phyloP scores from a whole-genome alignment of 2,888 invertebrate species.

The Aromia moschata region DNA sequence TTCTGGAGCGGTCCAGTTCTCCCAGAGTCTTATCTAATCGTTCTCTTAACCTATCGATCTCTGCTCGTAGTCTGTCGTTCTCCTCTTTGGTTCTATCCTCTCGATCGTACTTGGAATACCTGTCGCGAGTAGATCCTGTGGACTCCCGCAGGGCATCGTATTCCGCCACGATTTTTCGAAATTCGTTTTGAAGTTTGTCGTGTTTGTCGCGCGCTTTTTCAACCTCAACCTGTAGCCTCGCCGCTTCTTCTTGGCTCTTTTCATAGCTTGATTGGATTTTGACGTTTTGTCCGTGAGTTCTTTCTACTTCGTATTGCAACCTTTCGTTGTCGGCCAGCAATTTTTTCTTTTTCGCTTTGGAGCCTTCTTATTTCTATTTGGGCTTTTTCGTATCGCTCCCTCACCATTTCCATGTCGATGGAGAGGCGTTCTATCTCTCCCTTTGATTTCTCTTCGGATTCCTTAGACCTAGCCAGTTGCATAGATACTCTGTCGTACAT shows the following conservation, averaged over 20 bases:
- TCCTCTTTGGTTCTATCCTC: constrained; percentile 77
- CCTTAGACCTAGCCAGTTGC: constrained; percentile 84
- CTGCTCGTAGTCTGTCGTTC: constrained; percentile 79
- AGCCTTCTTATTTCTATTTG: constrained; percentile 84
- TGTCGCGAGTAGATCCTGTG: constrained; percentile 70
- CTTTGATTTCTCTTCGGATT: constrained; percentile 90
- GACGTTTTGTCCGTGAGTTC: constrained; percentile 85
- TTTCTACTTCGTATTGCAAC: constrained; percentile 84
- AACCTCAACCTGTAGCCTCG: constrained; percentile 84
- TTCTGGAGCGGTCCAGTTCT: constrained; percentile 80
- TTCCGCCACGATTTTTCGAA: constrained; percentile 82
- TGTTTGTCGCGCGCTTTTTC: constrained; percentile 93
- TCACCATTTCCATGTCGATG: constrained; percentile 86
- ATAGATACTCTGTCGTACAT: constrained; percentile 88
- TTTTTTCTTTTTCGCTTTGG: constrained; percentile 86
- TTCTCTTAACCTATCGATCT: constrained; percentile 82
- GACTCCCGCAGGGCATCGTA: constrained; percentile 83
- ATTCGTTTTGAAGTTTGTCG: constrained; percentile 83
- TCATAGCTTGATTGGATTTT: constrained; percentile 88
- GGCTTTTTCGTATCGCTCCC: constrained; percentile 88
- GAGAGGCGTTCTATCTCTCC: constrained; percentile 80
- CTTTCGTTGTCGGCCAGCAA: constrained; percentile 84
- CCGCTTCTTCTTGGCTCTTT: constrained; percentile 89
- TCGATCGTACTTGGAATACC: constrained; percentile 81
- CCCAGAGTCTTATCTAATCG: constrained; percentile 82